These are phyloP conservation scores for Catalaphyllia jardinei DNA, from an alignment of 64 coral and sea anemone genomes.

Conservation along the genomic window DNA sequence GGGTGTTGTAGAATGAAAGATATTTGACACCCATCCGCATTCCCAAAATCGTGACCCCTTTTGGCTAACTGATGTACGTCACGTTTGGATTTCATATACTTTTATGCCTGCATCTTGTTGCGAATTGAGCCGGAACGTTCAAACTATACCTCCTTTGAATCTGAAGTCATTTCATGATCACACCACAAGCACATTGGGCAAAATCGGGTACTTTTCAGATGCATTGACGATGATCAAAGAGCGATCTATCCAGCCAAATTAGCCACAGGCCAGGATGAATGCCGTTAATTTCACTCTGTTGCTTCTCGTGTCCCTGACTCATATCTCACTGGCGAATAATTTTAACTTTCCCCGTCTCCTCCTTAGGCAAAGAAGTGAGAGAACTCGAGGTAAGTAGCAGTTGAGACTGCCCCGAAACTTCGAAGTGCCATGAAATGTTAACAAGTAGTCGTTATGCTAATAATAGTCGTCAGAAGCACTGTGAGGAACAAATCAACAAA, in stretches of 20 bases:
- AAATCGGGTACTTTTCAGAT: too few species aligned
- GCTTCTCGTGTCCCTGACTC: not conserved
- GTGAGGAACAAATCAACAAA: not conserved
- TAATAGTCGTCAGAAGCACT: too few species aligned
- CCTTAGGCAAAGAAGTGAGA: not conserved
- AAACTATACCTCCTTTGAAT: not conserved
- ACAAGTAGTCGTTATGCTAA: too few species aligned
- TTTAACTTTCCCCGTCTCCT: not conserved
- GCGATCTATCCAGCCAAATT: not conserved
- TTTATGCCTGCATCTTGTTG: not conserved
- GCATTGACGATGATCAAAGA: not conserved
- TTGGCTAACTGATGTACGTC: not conserved
- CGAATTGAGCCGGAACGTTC: not conserved
- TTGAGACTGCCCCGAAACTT: too few species aligned
- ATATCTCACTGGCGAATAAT: not conserved
- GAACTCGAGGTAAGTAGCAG: not conserved
- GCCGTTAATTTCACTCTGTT: not conserved
- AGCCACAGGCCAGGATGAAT: not conserved
- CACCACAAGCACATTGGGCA: not conserved
- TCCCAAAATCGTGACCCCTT: not conserved
- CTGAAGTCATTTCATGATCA: not conserved
- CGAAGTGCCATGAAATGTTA: too few species aligned
- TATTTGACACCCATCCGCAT: not conserved
- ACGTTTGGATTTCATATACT: not conserved
- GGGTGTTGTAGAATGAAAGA: not conserved